Conservation (phyloP, 37 sponge, comb jelly and placozoan genomes). For the Ephydatia muelleri region DNA sequence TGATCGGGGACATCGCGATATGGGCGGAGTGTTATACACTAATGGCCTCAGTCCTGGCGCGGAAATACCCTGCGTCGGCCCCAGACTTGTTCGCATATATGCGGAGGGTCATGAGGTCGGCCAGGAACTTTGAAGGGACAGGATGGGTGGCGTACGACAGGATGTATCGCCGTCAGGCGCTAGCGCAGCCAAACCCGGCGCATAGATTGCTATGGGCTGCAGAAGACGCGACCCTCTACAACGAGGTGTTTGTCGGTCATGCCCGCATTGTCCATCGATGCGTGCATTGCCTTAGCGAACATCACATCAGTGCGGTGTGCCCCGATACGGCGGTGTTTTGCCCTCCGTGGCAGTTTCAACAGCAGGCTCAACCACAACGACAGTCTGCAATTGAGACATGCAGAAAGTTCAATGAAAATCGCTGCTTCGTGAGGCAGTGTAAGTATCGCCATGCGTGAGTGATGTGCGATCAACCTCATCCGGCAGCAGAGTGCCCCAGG, state of each 20-base stretch:
- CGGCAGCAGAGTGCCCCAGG: no score
- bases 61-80: background rate
- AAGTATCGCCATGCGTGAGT: no score
- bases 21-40: background rate
- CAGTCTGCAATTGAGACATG: no score
- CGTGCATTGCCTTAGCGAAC: conserved; percentile 2
- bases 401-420: no score
- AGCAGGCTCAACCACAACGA: no score
- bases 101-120: background rate
- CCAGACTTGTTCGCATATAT: conserved; percentile 2
- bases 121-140: background rate
- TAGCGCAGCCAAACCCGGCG: background rate
- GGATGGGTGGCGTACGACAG: conserved; percentile 21
- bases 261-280: conserved; percentile 4
- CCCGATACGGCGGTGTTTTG: no score
- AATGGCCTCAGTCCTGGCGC: background rate
- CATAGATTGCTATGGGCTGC: background rate
- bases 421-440: no score
- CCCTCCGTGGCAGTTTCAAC: no score
- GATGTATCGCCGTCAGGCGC: conserved; percentile 7
- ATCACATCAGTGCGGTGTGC: background rate
- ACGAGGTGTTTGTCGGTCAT: conserved; percentile 18
- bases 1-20: background rate
- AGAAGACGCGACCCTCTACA: background rate
- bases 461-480: no score